Evolutionary conservation across 1,140 invertebrate species (phyloP).

Genomic region (Bombus confusus): DNA sequence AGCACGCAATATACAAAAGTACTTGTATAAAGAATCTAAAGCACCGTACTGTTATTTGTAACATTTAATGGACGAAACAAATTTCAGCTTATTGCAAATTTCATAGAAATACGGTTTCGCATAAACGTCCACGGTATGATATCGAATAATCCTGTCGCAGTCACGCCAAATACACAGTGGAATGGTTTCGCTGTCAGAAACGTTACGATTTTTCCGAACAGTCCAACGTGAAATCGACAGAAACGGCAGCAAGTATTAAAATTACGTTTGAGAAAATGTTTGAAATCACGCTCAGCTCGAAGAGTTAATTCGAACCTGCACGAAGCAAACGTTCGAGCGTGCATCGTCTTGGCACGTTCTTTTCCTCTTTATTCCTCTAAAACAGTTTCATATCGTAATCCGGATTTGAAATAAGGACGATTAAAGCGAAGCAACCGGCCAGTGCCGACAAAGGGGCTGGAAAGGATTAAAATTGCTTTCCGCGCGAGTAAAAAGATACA

Average conservation of each 20-base stretch:
- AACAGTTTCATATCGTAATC: slow-evolving; percentile 1
- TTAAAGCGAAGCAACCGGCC: slow-evolving; percentile 1
- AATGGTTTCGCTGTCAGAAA: background rate
- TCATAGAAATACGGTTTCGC: background rate
- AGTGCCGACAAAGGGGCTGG: background rate
- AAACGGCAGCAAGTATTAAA: background rate
- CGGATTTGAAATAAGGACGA: background rate
- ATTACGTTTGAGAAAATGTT: background rate
- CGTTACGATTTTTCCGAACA: background rate
- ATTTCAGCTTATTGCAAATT: background rate
- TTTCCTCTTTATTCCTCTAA: background rate
- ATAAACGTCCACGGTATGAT: background rate
- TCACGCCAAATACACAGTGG: background rate
- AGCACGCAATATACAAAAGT: too few species aligned
- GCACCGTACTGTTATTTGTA: too few species aligned
- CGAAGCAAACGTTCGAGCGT: background rate
- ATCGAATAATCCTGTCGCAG: background rate
- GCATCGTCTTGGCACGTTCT: background rate
- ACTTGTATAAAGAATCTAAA: too few species aligned
- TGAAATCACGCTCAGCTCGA: too few species aligned
- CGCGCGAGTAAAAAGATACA: slow-evolving; percentile 3
- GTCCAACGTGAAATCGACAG: background rate
- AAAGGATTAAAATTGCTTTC: slow-evolving; percentile 12
- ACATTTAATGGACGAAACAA: background rate
- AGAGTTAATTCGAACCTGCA: background rate